phyloP scores from a whole-genome alignment of 2,113 vertebrate species.

The Semicossyphus pulcher region DNA sequence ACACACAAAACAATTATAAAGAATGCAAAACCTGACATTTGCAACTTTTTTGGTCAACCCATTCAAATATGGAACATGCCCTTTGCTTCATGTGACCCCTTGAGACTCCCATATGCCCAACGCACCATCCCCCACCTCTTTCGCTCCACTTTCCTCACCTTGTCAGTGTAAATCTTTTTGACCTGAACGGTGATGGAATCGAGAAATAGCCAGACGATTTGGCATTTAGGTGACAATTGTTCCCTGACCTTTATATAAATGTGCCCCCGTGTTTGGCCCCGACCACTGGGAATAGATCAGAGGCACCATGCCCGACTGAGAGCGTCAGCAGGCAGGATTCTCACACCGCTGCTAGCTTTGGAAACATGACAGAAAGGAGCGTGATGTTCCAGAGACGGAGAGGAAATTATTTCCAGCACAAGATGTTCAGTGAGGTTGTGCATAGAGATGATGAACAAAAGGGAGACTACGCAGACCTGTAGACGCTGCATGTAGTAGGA shows the following conservation, averaged over 20 bases:
- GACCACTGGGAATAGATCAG: constrained; percentile 61
- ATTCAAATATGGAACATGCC: constrained; percentile 58
- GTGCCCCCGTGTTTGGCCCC: constrained; percentile 35
- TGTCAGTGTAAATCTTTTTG: no score
- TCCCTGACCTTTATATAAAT: constrained; percentile 78
- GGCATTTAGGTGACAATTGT: constrained; percentile 81
- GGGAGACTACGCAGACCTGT: constrained; percentile 3
- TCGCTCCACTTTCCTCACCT: constrained; percentile 30
- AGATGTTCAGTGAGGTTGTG: background rate
- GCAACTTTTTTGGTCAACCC: constrained; percentile 40
- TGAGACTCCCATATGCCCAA: no score
- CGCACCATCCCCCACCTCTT: background rate
- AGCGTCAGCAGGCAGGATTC: constrained; percentile 11
- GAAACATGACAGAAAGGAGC: constrained; percentile 43
- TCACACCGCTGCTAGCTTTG: constrained; percentile 30
- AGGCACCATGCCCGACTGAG: constrained; percentile 26
- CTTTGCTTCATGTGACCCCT: constrained; percentile 50
- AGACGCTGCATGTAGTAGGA: background rate
- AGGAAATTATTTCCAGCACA: constrained; percentile 5
- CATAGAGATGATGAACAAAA: constrained; percentile 25
- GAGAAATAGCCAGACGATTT: constrained; percentile 64
- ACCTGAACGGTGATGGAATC: no score
- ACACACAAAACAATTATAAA: constrained; percentile 65
- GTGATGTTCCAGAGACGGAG: background rate
- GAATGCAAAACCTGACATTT: constrained; percentile 79